phyloP scores from a whole-genome alignment of 2,113 vertebrate genomes.

The Phyllopteryx taeniolatus region DNA sequence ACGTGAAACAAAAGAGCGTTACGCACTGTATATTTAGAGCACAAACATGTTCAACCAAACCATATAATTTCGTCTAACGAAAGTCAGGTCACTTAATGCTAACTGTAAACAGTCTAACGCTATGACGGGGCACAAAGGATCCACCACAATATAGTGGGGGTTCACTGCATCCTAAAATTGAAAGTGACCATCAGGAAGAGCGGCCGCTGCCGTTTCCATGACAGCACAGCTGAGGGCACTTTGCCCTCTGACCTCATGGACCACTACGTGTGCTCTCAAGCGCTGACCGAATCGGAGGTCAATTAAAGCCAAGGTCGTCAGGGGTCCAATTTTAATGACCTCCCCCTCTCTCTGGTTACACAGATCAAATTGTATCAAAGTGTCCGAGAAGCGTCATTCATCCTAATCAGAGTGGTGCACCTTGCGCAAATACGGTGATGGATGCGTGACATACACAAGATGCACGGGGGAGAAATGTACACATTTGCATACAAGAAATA shows the following conservation, averaged over 20 bases:
- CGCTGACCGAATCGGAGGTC: constrained; percentile 10
- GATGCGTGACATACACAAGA: background rate
- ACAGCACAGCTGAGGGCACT: constrained; percentile 11
- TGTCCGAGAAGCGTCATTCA: constrained; percentile 4
- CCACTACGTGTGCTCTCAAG: background rate
- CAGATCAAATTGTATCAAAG: background rate
- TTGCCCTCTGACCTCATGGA: constrained; percentile 7
- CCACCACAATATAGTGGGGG: too few species aligned
- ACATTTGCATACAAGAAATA: background rate
- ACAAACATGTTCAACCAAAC: too few species aligned
- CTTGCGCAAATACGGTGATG: constrained; percentile 1
- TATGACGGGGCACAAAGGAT: too few species aligned
- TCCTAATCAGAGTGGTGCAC: constrained; percentile 10
- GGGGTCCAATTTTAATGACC: constrained; percentile 3
- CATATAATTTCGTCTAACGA: too few species aligned
- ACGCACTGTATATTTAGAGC: too few species aligned
- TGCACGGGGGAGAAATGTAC: background rate
- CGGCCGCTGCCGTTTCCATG: constrained; percentile 2
- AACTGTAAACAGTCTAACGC: too few species aligned
- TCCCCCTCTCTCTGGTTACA: background rate
- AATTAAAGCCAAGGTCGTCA: constrained; percentile 7
- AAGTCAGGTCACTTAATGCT: too few species aligned
- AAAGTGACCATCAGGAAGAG: constrained; percentile 1
- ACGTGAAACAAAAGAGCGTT: too few species aligned
- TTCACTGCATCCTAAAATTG: background rate